Evolutionary conservation across 2,797 vertebrate genomes (phyloP), one percentile per base, ranked within the genome.

Genomic region (Hafferia zeledoni): DNA sequence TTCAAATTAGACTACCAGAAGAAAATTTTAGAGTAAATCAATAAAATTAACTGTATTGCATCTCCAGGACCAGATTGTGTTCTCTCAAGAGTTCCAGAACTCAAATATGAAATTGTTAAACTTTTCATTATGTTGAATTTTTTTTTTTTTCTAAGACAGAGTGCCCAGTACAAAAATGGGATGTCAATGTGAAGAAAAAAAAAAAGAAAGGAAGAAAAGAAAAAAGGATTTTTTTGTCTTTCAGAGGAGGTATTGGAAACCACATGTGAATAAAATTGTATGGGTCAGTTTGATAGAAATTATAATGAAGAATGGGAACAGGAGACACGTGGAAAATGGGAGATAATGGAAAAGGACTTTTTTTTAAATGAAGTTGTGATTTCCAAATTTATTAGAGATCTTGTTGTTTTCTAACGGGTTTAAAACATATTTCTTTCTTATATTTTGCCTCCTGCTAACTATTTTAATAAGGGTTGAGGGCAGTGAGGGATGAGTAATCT

Each of bases 81-180:
- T 76, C 77, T 90, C 31, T 39, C 33, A 93, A 80, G 83, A 72
- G 35, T 72, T 96, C 53, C 17, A 65, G 35, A 93, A 55, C 30
- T 87, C 63, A 55, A 61, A 52, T 76, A 84, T 79, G 52, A 95
- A 92, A 84, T 63, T 82, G n/a, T 22, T 50, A n/a, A 82, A 31
- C 7, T 60, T 68, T 78, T 88, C 77, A 88, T 91, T 95, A 63
- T 31, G 7, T 41, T 57, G 25, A 75, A 44, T 52, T 8, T 77
- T 64, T 81, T 8, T 77, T 64, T 81, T 57, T 50, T 8, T 9
- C 24, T 68, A n/a, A 56, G 70, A 35, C 10, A 63, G 47, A 59
- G 10, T 64, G 6, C 2, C 33, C 17, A 13, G 11, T 43, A 46
- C 11, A 84, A 44, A 47, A 87, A 83, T 13, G 4, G 4, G 16